A percentile compares a stretch with the other conserved stretches of the same genome.
Evolutionary conservation across 2,797 vertebrate genomes (phyloP).

Genomic region (Thamnophis elegans): DNA sequence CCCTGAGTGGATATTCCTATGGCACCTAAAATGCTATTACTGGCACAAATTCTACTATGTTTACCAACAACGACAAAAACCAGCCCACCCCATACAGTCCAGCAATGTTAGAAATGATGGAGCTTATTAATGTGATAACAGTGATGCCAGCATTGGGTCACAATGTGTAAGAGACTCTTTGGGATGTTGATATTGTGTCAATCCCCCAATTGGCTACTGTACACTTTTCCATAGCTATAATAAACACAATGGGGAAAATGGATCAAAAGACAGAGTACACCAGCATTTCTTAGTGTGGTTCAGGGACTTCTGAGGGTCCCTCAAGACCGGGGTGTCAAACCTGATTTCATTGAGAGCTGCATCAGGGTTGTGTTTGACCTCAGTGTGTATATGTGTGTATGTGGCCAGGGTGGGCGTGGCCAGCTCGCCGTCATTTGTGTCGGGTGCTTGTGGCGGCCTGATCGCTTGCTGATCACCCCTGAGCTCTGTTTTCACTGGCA

Average conservation of each 20-base stretch:
- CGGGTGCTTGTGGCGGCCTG: no score
- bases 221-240: neutral
- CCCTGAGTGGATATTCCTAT: neutral
- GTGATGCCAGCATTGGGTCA: neutral
- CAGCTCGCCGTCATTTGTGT: no score
- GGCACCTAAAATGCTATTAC: neutral
- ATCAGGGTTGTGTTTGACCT: no score
- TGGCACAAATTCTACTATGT: neutral
- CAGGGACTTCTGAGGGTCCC: neutral
- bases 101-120: neutral
- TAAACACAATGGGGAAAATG: neutral
- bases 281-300: neutral
- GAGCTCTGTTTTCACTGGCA: no score
- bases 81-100: neutral
- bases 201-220: neutral
- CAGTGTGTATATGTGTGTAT: no score
- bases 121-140: neutral
- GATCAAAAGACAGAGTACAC: neutral
- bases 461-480: no score
- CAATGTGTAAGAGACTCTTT: neutral
- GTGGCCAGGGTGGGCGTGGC: no score
- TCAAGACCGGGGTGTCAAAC: no score
- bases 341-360: no score
- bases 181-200: neutral
- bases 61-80: neutral